Evolutionary conservation across 2,888 invertebrate species (phyloP).

Genomic region (Cosmopolites sordidus): DNA sequence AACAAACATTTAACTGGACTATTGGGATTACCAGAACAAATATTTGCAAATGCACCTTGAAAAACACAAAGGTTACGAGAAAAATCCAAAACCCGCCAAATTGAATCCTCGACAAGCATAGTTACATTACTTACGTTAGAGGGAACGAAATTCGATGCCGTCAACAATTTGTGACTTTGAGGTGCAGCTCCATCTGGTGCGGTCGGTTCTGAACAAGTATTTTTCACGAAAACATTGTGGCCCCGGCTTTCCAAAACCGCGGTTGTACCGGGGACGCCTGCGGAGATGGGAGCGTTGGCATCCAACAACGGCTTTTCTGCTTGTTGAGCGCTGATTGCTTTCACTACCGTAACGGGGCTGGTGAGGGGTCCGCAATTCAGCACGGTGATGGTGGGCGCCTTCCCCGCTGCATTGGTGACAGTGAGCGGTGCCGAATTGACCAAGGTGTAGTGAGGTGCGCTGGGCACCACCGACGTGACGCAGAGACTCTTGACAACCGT

Average conservation of each 20-base stretch:
- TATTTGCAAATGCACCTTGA: too few species aligned
- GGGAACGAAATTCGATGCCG: constrained; percentile 43
- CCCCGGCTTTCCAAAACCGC: constrained; percentile 38
- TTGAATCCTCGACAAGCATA: too few species aligned
- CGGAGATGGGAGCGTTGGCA: background rate
- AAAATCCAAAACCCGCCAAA: too few species aligned
- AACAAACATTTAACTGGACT: constrained; percentile 1
- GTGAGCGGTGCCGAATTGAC: constrained; percentile 43
- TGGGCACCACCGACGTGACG: constrained; percentile 39
- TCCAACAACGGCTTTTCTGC: constrained; percentile 5
- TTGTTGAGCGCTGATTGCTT: constrained; percentile 35
- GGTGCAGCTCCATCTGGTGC: constrained; percentile 36
- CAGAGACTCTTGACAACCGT: constrained; percentile 46
- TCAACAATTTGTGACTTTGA: constrained; percentile 44
- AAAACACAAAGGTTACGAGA: too few species aligned
- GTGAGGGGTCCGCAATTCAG: constrained; percentile 34
- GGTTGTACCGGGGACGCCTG: constrained; percentile 23
- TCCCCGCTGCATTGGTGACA: constrained; percentile 39
- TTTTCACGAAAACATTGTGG: constrained; percentile 49
- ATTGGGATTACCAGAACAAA: too few species aligned
- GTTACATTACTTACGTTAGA: constrained; percentile 46
- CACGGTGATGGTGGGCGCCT: constrained; percentile 44
- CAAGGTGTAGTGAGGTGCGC: constrained; percentile 40
- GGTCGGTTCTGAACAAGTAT: constrained; percentile 35
- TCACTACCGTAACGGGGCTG: constrained; percentile 45